These are phyloP conservation scores for Karalla daura DNA, from an alignment of 2,797 vertebrate genomes.

Conservation along the genomic window DNA sequence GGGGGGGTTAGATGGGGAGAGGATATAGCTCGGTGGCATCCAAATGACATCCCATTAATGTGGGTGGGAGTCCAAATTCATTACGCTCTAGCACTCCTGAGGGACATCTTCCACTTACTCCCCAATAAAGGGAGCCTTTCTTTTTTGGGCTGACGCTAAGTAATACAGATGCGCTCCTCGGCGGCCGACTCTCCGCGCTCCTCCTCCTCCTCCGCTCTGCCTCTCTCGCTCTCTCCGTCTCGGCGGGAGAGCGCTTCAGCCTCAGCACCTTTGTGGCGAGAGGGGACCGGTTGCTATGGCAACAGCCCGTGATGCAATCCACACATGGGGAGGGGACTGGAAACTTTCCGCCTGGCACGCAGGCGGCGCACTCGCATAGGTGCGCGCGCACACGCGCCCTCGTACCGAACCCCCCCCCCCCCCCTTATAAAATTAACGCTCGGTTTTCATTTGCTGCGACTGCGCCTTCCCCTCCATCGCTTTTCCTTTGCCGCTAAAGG, in stretches of 20 bases:
- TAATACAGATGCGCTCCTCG: conserved; percentile 74
- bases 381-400: not conserved
- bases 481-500: not conserved
- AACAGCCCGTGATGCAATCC: conserved; percentile 71
- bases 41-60: conserved; percentile 65
- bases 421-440: not conserved
- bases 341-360: conserved; percentile 61
- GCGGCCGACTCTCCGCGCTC: conserved; percentile 49
- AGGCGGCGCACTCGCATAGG: conserved; percentile 47
- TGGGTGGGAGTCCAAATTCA: conserved; percentile 76
- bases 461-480: conserved; percentile 7
- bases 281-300: conserved; percentile 72
- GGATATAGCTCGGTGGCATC: conserved; percentile 57
- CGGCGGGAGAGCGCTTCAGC: conserved; percentile 63
- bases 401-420: not conserved
- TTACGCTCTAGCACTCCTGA: conserved; percentile 68
- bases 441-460: conserved; percentile 18
- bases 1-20: conserved; percentile 53
- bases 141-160: conserved; percentile 73
- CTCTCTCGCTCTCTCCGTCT: conserved; percentile 34
- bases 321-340: conserved; percentile 45
- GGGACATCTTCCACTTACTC: conserved; percentile 72
- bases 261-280: conserved; percentile 56
- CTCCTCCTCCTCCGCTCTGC: conserved; percentile 27
- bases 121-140: conserved; percentile 74